Evolutionary conservation across 2,888 invertebrate genomes (phyloP).

Genomic region (Sarcophaga variegata): DNA sequence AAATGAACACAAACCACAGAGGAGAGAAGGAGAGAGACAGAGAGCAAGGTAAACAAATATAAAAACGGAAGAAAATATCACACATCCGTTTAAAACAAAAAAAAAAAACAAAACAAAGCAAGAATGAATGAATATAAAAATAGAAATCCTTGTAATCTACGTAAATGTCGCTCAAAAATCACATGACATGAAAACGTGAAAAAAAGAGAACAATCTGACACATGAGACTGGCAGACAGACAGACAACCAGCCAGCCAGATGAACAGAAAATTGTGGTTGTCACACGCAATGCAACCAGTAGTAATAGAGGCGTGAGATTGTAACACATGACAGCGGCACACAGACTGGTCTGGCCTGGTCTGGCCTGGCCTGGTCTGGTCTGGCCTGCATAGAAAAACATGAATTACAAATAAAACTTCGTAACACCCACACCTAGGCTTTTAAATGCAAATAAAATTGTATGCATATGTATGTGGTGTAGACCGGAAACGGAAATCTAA

Average conservation of each 20-base stretch:
- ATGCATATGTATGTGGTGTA: background rate
- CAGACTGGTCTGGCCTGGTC: background rate
- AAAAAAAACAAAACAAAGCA: no score
- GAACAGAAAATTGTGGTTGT: slow-evolving; percentile 15
- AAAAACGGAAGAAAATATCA: slow-evolving; percentile 44
- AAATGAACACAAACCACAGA: slow-evolving; percentile 2
- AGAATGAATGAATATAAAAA: background rate
- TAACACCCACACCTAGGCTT: slow-evolving; percentile 13
- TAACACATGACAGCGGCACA: slow-evolving; percentile 59
- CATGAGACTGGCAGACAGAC: background rate
- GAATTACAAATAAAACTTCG: background rate
- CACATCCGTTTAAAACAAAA: slow-evolving; percentile 41
- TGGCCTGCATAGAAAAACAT: background rate
- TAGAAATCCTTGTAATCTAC: slow-evolving; percentile 65
- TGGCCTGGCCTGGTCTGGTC: background rate
- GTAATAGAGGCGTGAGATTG: slow-evolving; percentile 66
- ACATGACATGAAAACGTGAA: slow-evolving; percentile 64
- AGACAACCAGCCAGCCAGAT: slow-evolving; percentile 3
- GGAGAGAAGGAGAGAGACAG: no score
- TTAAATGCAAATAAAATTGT: slow-evolving; percentile 13
- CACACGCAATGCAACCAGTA: slow-evolving; percentile 52
- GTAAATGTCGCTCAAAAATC: slow-evolving; percentile 64
- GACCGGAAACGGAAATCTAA: slow-evolving; percentile 61
- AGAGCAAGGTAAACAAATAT: background rate
- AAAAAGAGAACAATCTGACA: background rate